Percentiles rank a stretch among this genome's conserved stretches.
Conservation (phyloP, 2,113 vertebrate species). For the Thinocorus orbignyianus region DNA sequence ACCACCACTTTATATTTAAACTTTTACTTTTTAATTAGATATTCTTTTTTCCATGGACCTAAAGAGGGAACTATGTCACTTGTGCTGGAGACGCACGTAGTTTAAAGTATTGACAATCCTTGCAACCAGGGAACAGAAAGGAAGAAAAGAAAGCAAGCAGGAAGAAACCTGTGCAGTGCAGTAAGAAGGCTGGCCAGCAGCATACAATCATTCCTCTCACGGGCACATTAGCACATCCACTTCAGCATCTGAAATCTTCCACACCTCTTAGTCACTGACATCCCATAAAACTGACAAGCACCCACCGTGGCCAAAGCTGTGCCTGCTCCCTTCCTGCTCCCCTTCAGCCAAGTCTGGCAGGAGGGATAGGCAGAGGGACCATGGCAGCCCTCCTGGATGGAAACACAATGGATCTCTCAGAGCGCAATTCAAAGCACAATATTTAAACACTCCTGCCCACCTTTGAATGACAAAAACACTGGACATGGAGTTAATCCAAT, state of each 20-base stretch:
- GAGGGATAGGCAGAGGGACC: fast-evolving
- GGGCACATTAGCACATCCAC: background rate
- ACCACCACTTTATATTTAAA: background rate
- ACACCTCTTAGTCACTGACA: background rate
- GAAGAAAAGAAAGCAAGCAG: background rate
- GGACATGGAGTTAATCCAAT: background rate
- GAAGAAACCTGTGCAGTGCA: background rate
- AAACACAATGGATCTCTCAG: background rate
- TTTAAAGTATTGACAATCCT: background rate
- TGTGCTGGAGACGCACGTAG: background rate
- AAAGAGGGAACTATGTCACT: background rate
- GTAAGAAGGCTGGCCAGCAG: background rate
- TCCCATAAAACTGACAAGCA: background rate
- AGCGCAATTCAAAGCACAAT: background rate
- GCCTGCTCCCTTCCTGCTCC: background rate
- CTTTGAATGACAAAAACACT: background rate
- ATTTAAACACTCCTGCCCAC: background rate
- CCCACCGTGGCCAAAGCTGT: background rate
- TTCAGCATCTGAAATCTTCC: background rate
- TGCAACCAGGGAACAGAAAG: background rate
- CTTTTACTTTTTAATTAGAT: background rate
- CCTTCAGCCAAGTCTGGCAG: background rate
- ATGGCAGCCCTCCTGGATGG: background rate
- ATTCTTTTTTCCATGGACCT: background rate
- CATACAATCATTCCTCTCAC: background rate